phyloP scores from a whole-genome alignment of 2,888 invertebrate genomes.

The Tuta absoluta region DNA sequence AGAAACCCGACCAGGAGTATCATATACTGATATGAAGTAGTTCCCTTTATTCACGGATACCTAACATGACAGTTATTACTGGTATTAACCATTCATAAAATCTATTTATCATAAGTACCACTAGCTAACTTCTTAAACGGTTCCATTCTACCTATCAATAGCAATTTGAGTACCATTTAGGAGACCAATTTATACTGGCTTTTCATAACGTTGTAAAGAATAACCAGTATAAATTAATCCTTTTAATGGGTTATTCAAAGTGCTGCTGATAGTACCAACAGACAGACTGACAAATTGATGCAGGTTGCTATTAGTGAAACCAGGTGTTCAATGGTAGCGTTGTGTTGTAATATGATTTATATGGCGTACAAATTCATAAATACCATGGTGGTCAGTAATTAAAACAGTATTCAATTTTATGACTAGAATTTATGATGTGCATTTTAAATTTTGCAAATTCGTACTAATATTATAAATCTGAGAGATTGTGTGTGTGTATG shows the following conservation, averaged over 20 bases:
- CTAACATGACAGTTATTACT: not conserved
- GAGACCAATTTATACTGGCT: too few species aligned
- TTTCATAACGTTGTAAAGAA: too few species aligned
- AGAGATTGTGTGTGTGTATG: too few species aligned
- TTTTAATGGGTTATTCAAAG: too few species aligned
- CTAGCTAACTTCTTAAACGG: conserved; percentile 13
- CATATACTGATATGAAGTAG: not conserved
- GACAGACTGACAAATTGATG: conserved; percentile 21
- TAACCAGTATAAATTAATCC: too few species aligned
- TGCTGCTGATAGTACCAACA: not conserved
- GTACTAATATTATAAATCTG: too few species aligned
- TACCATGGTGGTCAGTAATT: not conserved
- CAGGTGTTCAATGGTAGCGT: conserved; percentile 14
- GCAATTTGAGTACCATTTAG: too few species aligned
- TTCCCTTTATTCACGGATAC: conserved; percentile 1
- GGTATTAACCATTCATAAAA: conserved; percentile 2
- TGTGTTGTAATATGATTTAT: conserved; percentile 8
- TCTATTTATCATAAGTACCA: conserved; percentile 13
- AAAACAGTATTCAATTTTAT: not conserved
- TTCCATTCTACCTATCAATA: too few species aligned
- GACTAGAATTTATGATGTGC: not conserved
- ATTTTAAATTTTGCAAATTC: too few species aligned
- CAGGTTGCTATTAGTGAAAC: conserved; percentile 19
- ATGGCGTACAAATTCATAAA: not conserved
- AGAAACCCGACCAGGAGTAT: too few species aligned